These are phyloP conservation scores for Uloborus diversus DNA, from an alignment of 1,140 invertebrate species.

Conservation along the genomic window DNA sequence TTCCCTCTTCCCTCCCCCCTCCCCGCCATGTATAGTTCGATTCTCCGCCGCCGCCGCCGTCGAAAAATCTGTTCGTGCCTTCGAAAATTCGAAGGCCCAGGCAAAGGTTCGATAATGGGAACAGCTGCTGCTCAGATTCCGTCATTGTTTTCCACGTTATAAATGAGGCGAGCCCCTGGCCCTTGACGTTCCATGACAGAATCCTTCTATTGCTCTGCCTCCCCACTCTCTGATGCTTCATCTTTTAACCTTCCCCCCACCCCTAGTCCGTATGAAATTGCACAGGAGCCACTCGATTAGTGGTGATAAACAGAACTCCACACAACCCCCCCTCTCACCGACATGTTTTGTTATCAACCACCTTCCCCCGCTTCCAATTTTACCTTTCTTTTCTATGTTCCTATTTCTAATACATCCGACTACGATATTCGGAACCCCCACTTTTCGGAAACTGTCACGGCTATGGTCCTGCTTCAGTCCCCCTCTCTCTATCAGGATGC, in stretches of 20 bases:
- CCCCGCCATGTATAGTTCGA: background rate
- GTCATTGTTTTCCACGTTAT: slow-evolving; percentile 52
- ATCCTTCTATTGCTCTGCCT: slow-evolving; percentile 40
- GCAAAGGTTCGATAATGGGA: slow-evolving; percentile 49
- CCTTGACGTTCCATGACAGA: slow-evolving; percentile 53
- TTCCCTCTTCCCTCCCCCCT: background rate
- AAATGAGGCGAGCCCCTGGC: slow-evolving; percentile 48
- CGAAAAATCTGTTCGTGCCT: slow-evolving; percentile 52
- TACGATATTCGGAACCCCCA: background rate
- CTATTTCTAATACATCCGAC: slow-evolving; percentile 14
- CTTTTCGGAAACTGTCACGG: slow-evolving; percentile 28
- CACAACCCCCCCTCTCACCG: background rate
- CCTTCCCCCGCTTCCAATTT: slow-evolving; percentile 9
- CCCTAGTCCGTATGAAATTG: slow-evolving; percentile 29
- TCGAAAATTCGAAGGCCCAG: slow-evolving; percentile 23
- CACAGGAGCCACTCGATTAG: slow-evolving; percentile 47
- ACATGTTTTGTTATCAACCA: slow-evolving; percentile 16
- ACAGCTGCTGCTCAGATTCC: slow-evolving; percentile 48
- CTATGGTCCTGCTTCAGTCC: slow-evolving; percentile 3
- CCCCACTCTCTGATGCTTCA: background rate
- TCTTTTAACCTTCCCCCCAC: background rate
- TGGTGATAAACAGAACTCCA: slow-evolving; percentile 52
- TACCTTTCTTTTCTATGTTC: slow-evolving; percentile 19
- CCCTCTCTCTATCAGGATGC: slow-evolving; percentile 15
- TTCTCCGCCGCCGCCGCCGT: background rate